Base-by-base conservation (phyloP, 1,140 invertebrate species). In the Choristoneura fumiferana region DNA sequence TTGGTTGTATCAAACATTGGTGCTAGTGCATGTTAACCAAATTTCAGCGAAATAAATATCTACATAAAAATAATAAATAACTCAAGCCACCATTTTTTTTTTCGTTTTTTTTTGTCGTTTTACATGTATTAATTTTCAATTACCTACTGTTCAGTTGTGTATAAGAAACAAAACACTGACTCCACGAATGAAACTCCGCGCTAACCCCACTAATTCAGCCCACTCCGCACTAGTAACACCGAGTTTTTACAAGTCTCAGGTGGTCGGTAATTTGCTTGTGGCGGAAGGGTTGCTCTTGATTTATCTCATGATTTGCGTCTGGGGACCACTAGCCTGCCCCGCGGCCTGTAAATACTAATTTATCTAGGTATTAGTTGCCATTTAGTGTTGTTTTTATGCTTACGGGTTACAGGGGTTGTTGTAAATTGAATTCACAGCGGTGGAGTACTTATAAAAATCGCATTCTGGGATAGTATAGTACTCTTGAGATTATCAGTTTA, bases 161-260 rank as follows among this genome's bases (percentile, higher is more conserved):
- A 12, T 17, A 13, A 9, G 9, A 40, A 17, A 40, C 4, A 33
- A 33, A 29, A 52, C 15, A 33, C 17, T 9, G 15, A 4, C 22
- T n/a, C n/a, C n/a, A n/a, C n/a, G n/a, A 38, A 38, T n/a, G 8
- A 22, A 5, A 6, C 45, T 29, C 34, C 14, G 12, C 13, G 33
- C 33, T 54, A 14, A 34, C 52, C 34, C 52, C 12, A 15, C 52
- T 54, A 54, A 54, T 54, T 54, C 35, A 6, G n/a, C 17, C 43
- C 17, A 49, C 12, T 49, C 17, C n/a, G 43, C 43, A 62, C 60
- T 76, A 76, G 71, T 81, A 71, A 84, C 78, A 67, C 69, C n/a
- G n/a, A n/a, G 73, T 84, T 85, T 86, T 86, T 85, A 76, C 76
- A 76, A 83, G 83, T 85, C 85, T 88, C 83, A 88, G 83, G 85